Conservation (phyloP, 2,888 invertebrate species). For the Melolontha melolontha region DNA sequence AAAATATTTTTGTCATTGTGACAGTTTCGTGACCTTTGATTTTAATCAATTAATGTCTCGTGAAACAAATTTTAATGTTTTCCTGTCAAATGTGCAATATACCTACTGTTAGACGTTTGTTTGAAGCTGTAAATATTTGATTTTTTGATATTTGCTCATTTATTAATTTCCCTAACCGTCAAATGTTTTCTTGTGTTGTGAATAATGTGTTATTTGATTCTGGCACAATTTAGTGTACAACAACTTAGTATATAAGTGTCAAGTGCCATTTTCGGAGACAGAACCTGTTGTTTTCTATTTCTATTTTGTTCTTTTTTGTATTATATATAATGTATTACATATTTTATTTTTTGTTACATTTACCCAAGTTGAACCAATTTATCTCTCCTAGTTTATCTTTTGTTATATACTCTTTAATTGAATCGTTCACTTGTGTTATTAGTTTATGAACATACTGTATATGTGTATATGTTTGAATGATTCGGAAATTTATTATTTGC, state of each 20-base stretch:
- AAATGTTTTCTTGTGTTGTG: conserved; percentile 27
- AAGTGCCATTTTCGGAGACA: conserved; percentile 47
- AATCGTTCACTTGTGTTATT: conserved; percentile 33
- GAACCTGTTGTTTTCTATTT: conserved; percentile 30
- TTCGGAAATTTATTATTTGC: conserved; percentile 49
- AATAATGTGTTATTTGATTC: conserved; percentile 45
- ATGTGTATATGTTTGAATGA: conserved; percentile 49
- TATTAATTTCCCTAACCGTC: conserved; percentile 2
- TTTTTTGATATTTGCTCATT: conserved; percentile 35
- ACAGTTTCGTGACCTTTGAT: conserved; percentile 22
- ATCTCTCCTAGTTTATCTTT: conserved; percentile 24
- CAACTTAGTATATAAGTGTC: conserved; percentile 46
- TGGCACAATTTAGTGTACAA: conserved; percentile 44
- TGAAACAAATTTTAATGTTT: conserved; percentile 24
- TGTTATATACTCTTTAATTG: conserved; percentile 29
- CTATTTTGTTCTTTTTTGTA: conserved; percentile 10
- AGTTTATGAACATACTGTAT: conserved; percentile 40
- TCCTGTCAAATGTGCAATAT: conserved; percentile 33
- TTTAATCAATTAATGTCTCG: conserved; percentile 9
- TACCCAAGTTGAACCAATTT: conserved; percentile 35
- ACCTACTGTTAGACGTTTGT: conserved; percentile 16
- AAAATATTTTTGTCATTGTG: conserved; percentile 41
- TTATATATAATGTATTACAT: conserved; percentile 34
- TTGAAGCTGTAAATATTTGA: conserved; percentile 36
- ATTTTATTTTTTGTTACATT: conserved; percentile 43